A percentile compares a stretch with the other conserved stretches of the same genome.
phyloP scores from a whole-genome alignment of 2,888 invertebrate species.

The Boloria selene region DNA sequence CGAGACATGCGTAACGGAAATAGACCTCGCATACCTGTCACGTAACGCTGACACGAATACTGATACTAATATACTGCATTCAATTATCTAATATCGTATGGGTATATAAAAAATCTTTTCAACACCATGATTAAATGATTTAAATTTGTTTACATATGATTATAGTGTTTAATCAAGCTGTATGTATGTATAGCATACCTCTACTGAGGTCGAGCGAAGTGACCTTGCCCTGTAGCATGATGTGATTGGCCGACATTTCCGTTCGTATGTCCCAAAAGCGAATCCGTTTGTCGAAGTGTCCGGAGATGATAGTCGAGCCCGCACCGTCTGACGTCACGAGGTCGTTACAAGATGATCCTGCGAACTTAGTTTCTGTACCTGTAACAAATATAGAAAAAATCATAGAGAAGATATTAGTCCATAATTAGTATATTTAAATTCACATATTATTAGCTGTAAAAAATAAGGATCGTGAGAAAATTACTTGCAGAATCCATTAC shows the following conservation, averaged over 20 bases:
- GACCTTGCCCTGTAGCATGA: slow-evolving; percentile 94
- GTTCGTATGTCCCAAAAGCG: slow-evolving; percentile 98
- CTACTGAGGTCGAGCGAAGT: slow-evolving; percentile 96
- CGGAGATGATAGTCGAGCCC: slow-evolving; percentile 96
- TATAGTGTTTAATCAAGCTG: slow-evolving; percentile 39
- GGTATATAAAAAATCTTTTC: slow-evolving; percentile 58
- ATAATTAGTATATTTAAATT: slow-evolving; percentile 25
- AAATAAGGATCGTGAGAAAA: slow-evolving; percentile 31
- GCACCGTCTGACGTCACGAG: slow-evolving; percentile 94
- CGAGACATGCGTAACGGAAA: slow-evolving; percentile 77
- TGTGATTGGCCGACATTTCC: slow-evolving; percentile 92
- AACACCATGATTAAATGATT: slow-evolving; percentile 45
- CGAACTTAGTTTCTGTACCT: slow-evolving; percentile 96
- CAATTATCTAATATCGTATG: slow-evolving; percentile 63
- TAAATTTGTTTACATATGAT: slow-evolving; percentile 24
- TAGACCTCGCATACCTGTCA: slow-evolving; percentile 71
- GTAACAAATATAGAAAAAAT: slow-evolving; percentile 40
- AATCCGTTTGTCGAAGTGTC: slow-evolving; percentile 98
- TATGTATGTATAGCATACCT: slow-evolving; percentile 80
- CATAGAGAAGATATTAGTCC: slow-evolving; percentile 9
- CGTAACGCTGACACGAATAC: slow-evolving; percentile 75
- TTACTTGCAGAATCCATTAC: slow-evolving; percentile 35
- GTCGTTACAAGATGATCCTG: slow-evolving; percentile 98
- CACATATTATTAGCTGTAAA: slow-evolving; percentile 25
- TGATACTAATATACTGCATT: slow-evolving; percentile 69